phyloP scores from a whole-genome alignment of 2,113 vertebrate genomes.

The Gulo gulo region DNA sequence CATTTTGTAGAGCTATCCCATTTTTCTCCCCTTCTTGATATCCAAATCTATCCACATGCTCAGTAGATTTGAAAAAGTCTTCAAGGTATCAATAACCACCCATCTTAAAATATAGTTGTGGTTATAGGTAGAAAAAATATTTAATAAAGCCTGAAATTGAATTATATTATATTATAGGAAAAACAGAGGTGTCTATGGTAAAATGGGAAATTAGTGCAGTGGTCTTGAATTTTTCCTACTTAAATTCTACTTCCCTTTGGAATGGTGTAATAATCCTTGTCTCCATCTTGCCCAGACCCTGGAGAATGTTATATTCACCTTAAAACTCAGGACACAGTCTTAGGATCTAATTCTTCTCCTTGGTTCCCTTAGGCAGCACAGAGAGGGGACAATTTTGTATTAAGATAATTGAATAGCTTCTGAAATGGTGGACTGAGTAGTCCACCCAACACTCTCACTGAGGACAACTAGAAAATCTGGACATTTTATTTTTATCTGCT shows the following conservation, averaged over 20 bases:
- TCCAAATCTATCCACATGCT: neutral
- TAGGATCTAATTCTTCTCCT: neutral
- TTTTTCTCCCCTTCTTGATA: neutral
- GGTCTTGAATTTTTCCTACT: neutral
- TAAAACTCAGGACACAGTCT: neutral
- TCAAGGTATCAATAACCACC: neutral
- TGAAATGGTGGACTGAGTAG: neutral
- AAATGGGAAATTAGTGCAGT: neutral
- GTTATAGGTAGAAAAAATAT: neutral
- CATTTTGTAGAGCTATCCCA: neutral
- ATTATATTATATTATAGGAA: neutral
- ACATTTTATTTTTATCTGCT: neutral
- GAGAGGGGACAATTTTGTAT: neutral
- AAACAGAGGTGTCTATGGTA: neutral
- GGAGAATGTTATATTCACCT: neutral
- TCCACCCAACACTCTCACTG: neutral
- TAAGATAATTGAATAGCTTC: neutral
- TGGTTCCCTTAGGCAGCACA: neutral
- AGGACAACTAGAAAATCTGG: neutral
- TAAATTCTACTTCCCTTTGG: neutral
- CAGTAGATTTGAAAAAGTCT: neutral
- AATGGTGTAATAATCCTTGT: neutral
- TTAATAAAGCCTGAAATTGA: neutral
- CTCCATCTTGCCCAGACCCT: neutral
- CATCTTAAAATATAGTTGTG: neutral